phyloP scores from a whole-genome alignment of 1,140 invertebrate species.

The Lethrus apterus region DNA sequence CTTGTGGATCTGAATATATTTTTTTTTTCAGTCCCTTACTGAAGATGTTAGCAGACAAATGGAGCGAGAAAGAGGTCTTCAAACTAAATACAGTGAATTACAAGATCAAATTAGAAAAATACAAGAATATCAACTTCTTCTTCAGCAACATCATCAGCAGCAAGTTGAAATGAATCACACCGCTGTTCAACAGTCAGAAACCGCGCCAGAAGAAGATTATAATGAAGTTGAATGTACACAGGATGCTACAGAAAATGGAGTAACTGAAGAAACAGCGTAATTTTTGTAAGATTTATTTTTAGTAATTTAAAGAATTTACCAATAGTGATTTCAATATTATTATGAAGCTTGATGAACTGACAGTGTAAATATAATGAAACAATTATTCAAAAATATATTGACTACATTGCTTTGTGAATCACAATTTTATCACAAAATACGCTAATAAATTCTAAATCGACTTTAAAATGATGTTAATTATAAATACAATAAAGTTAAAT shows the following conservation, averaged over 20 bases:
- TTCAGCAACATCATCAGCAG: constrained; percentile 6
- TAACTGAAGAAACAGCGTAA: neutral
- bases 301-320: too few species aligned
- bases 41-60: constrained; percentile 91
- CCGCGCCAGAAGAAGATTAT: neutral
- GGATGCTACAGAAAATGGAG: neutral
- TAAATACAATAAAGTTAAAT: too few species aligned
- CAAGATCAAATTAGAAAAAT: constrained; percentile 44
- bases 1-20: constrained; percentile 23
- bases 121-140: constrained; percentile 13
- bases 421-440: too few species aligned
- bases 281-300: neutral
- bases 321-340: too few species aligned
- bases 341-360: too few species aligned
- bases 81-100: constrained; percentile 69
- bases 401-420: too few species aligned
- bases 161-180: constrained; percentile 4
- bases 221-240: neutral
- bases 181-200: neutral
- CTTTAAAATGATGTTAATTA: too few species aligned
- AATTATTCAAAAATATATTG: too few species aligned
- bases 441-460: too few species aligned
- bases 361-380: too few species aligned
- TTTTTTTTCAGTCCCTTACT: constrained; percentile 62
- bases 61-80: constrained; percentile 81